Conservation (phyloP, 2,113 vertebrate genomes). For the Hemichromis elongatus region DNA sequence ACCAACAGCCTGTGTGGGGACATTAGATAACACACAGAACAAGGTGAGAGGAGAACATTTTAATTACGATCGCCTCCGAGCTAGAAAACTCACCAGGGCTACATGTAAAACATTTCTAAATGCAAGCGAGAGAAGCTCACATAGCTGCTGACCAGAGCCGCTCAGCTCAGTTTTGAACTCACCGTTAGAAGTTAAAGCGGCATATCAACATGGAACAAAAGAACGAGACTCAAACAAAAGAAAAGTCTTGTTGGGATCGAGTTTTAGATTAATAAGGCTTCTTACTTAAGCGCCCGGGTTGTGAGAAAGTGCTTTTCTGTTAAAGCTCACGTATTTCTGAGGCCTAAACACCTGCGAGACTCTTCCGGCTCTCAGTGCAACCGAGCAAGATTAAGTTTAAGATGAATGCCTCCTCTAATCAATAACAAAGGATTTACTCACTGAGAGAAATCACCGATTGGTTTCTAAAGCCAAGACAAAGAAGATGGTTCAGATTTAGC, state of each 20-base stretch:
- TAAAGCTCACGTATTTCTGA: neutral
- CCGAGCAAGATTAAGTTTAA: neutral
- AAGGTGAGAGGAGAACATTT: neutral
- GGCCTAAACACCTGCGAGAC: slow-evolving; percentile 1
- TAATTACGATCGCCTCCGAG: neutral
- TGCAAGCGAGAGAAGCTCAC: neutral
- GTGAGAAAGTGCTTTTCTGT: neutral
- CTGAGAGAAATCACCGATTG: neutral
- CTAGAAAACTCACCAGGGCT: neutral
- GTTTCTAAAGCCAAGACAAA: neutral
- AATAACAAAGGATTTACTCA: slow-evolving; percentile 6
- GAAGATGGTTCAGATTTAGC: neutral
- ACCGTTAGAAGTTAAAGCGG: neutral
- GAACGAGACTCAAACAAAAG: neutral
- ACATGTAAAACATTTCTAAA: neutral
- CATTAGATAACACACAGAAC: neutral
- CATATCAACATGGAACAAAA: neutral
- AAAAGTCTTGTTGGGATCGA: neutral
- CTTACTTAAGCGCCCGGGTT: neutral
- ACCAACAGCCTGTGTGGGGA: neutral
- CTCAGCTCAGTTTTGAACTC: neutral
- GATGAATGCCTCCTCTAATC: slow-evolving; percentile 4
- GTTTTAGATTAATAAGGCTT: neutral
- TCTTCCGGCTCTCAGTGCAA: neutral
- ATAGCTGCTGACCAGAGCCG: neutral